Base-by-base conservation (phyloP, 2,113 vertebrate species). In the Megaptera novaeangliae region DNA sequence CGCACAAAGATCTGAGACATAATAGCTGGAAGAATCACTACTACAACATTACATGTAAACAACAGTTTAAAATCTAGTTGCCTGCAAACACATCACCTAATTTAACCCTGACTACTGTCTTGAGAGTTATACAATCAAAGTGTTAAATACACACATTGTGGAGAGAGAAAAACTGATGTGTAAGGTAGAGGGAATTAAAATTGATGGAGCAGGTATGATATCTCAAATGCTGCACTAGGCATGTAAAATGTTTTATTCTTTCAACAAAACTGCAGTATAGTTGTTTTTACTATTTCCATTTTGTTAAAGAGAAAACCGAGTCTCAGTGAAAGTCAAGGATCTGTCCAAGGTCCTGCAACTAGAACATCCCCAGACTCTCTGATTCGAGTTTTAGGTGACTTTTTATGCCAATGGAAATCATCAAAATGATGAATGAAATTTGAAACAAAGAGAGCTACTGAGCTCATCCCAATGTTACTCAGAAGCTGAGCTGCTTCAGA, bases 291-390 rank as follows among this genome's bases (percentile, higher is more conserved):
- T 41, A 18, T 8, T 71, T 21, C 77, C 75, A 27, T 57, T 95
- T 95, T 88, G 74, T n/a, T 81, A 74, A 91, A 90, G 44, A 95
- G 57, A 86, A 78, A 78, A 72, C 20, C 72, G 41, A 89, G 90
- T 68, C 81, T 91, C 6, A 1, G 17, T 21, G 57, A 84, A 15
- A 84, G 71, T 46, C 59, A 81, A 92, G 31, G 57, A 49, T 83
- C 78, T 46, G 18, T n/a, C 21, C 74, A 80, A 89, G 52, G 44
- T 87, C 90, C 46, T 39, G 39, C 10, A 63, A 49, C 57, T 59
- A 61, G 34, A 92, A 74, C 3, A 13, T 29, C 39, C 27, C 44
- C 36, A 55, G 83, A 34, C 77, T 72, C 3, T 4, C 14, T 61
- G 36, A 68, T 9, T 92, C 2, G 39, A 90, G 36, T 9, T 55